Percentiles rank a stretch among this genome's conserved stretches.
Conservation (phyloP, 2,113 vertebrate genomes). For the Oreochromis aureus region DNA sequence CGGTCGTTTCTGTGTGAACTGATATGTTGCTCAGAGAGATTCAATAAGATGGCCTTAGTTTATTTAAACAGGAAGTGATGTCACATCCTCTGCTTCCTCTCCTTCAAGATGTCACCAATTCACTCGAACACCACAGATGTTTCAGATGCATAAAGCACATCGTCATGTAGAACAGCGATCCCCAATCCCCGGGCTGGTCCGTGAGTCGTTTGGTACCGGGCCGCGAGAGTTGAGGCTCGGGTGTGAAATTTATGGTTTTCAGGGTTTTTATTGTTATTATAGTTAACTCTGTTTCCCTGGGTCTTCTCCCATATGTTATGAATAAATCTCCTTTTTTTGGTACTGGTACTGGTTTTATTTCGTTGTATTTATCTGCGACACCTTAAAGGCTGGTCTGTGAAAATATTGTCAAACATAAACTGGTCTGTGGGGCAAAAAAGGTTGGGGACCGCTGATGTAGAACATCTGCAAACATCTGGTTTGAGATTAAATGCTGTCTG, state of each 20-base stretch:
- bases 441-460: fast-evolving
- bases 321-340: neutral
- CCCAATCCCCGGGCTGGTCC: no score
- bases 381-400: fast-evolving
- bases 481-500: fast-evolving
- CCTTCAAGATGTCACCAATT: neutral
- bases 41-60: neutral
- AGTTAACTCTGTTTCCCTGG: fast-evolving
- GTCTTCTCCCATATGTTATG: neutral
- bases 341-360: neutral
- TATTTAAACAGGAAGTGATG: neutral
- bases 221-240: fast-evolving
- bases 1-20: neutral
- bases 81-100: neutral
- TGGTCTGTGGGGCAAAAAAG: neutral
- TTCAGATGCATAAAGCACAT: neutral
- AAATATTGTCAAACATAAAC: neutral
- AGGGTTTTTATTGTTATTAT: neutral
- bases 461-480: neutral
- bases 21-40: neutral
- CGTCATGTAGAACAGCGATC: neutral
- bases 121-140: neutral
- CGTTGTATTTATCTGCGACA: neutral
- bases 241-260: neutral
- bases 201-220: fast-evolving